Evolutionary conservation across 2,113 vertebrate species (phyloP), one percentile per base, ranked within the genome.

Genomic region (Turdus rufiventris): DNA sequence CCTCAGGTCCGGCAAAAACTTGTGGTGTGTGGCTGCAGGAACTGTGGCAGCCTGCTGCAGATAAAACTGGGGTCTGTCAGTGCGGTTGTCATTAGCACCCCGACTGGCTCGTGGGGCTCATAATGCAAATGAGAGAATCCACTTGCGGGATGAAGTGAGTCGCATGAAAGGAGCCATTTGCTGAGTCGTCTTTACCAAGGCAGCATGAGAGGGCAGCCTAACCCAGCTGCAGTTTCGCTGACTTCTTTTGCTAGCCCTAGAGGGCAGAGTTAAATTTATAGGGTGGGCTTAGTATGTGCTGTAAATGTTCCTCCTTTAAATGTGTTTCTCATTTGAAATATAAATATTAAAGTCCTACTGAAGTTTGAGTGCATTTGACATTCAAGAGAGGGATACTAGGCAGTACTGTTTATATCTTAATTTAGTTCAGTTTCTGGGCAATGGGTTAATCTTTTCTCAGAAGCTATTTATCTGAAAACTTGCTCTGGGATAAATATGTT

Each of bases 301-400:
- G 56, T 95, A 75, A 93, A 70, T 40, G 45, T 94, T 73, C 72
- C 85, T 85, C 18, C 29, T 85, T 88, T 82, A 76, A 96, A 96
- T 94, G 85, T 94, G 95, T 80, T 94, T 96, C 76, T 95, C 71
- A 77, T 94, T 96, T 96, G 40, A 96, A 94, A 86, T 90, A 95
- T 93, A 94, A 95, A 96, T 94, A 96, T 90, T 91, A 88, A 96
- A 94, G 74, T 86, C 51, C 48, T 72, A 16, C 43, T 66, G n/a
- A 61, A 51, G 38, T 75, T 94, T 83, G 88, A 88, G 40, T 81
- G n/a, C 57, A 15, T 94, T 85, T 95, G 91, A 81, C 87, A 12
- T 73, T 95, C 71, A 82, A 75, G 81, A 66, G 83, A 48, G 63
- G 33, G 34, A 17, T 82, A 62, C 66, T 47, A 82, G 77, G 53